These are phyloP conservation scores for Mirza zaza DNA, from an alignment of 2,113 vertebrate species.

Conservation along the genomic window DNA sequence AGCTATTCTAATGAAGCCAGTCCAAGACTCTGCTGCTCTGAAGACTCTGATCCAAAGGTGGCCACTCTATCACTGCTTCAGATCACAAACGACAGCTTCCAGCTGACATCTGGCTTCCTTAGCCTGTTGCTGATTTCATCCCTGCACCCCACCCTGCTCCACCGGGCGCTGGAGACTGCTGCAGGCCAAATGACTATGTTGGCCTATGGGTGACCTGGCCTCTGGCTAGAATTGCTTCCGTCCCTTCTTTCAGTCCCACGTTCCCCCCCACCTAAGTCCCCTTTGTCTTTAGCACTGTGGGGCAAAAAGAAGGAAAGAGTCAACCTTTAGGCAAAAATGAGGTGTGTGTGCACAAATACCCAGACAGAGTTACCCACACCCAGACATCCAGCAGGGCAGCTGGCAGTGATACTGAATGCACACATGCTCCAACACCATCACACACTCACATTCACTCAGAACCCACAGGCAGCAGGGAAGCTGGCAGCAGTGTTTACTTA, in stretches of 20 bases:
- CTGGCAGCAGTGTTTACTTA: slow-evolving; percentile 31
- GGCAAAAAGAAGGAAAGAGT: slow-evolving; percentile 75
- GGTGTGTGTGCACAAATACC: neutral
- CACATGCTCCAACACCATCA: slow-evolving; percentile 6
- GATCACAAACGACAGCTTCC: slow-evolving; percentile 74
- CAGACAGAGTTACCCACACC: slow-evolving; percentile 33
- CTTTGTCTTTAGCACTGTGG: slow-evolving; percentile 74
- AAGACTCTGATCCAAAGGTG: slow-evolving; percentile 74
- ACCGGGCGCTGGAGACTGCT: slow-evolving; percentile 67
- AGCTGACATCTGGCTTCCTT: slow-evolving; percentile 77
- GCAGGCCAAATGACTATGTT: slow-evolving; percentile 72
- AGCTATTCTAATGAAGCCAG: slow-evolving; percentile 62
- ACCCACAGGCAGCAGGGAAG: slow-evolving; percentile 34
- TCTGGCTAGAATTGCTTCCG: slow-evolving; percentile 78
- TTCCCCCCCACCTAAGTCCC: slow-evolving; percentile 76
- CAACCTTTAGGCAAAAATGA: slow-evolving; percentile 67
- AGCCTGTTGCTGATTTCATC: slow-evolving; percentile 78
- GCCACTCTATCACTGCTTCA: slow-evolving; percentile 72
- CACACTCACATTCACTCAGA: slow-evolving; percentile 72
- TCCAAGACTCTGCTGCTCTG: slow-evolving; percentile 66
- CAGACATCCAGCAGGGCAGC: slow-evolving; percentile 67
- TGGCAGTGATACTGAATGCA: slow-evolving; percentile 68
- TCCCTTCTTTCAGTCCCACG: slow-evolving; percentile 53
- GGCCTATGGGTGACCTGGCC: slow-evolving; percentile 79
- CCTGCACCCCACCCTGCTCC: slow-evolving; percentile 71